A percentile compares a stretch with the other conserved stretches of the same genome.
These are phyloP conservation scores for Spodoptera litura DNA, from an alignment of 1,140 invertebrate species.

Conservation along the genomic window DNA sequence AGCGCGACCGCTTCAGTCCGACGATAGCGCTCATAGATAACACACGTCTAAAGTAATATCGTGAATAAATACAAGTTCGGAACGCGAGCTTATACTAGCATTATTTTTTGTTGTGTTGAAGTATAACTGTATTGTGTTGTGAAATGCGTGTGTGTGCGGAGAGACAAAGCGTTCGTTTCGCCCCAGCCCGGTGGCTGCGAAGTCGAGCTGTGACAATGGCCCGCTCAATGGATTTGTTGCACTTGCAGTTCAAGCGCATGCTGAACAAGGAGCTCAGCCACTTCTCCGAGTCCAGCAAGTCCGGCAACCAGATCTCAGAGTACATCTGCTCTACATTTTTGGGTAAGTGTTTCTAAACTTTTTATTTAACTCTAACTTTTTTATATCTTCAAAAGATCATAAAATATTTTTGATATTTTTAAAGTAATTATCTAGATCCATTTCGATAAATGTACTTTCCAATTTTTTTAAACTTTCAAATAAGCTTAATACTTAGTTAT, in stretches of 20 bases:
- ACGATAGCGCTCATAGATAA: conserved; percentile 70
- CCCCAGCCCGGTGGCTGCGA: conserved; percentile 74
- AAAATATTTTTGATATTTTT: neutral
- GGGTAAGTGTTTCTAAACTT: conserved; percentile 89
- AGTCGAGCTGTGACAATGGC: conserved; percentile 73
- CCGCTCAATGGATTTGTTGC: conserved; percentile 80
- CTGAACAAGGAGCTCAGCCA: conserved; percentile 99
- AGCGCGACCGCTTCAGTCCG: conserved; percentile 68
- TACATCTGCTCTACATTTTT: conserved; percentile 99
- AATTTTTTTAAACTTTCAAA: too few species aligned
- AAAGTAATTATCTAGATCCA: neutral
- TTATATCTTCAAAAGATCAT: neutral
- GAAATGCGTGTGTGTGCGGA: conserved; percentile 81
- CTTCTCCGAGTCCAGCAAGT: conserved; percentile 99
- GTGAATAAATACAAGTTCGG: conserved; percentile 47
- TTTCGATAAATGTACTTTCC: too few species aligned
- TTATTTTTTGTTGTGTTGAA: conserved; percentile 55
- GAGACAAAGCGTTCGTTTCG: conserved; percentile 72
- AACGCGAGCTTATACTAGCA: conserved; percentile 42
- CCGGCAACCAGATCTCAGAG: conserved; percentile 99
- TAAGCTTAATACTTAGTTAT: too few species aligned
- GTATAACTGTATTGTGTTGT: conserved; percentile 56
- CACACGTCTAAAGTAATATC: conserved; percentile 61
- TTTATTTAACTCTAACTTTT: too few species aligned
- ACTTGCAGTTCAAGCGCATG: conserved; percentile 99